Base-by-base conservation (phyloP, 2,113 vertebrate genomes). In the Fulmarus glacialis region DNA sequence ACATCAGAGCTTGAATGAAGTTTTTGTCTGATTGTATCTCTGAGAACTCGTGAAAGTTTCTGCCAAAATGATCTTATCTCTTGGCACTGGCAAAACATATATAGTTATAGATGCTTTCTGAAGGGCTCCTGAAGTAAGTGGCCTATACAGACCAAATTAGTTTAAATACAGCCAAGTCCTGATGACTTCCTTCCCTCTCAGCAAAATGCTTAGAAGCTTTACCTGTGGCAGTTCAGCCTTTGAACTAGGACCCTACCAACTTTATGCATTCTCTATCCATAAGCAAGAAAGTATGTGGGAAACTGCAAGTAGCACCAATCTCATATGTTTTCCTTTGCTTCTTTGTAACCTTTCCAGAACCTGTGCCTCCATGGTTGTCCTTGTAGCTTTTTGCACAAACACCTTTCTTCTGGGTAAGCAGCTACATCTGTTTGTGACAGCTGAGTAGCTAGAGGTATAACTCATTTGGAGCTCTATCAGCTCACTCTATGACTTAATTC, bases 21-120 rank as follows among this genome's bases (percentile, higher is more conserved):
- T 93, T 98, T 98, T 98, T 98, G 97, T 98, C 97, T 98, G 97
- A 96, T 93, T 95, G 92, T 95, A 98, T 97, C 98, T 98, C 97
- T 96, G 93, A 98, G 97, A 97, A 97, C 96, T 97, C 71, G 29
- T 84, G 93, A 93, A 97, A 96, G 87, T 96, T 98, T 98, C 95
- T 96, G 97, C 97, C 96, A 97, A 97, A 98, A 97, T 91, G 87
- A 97, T 98, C 96, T 97, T 98, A 96, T 97, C 97, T 97, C 94
- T 97, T 97, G 96, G 97, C 96, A 96, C 52, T 77, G 88, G 88
- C 83, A 93, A 96, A 96, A 96, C 94, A 96, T 91, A 89, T 78
- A 96, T 42, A 97, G 95, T 82, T 91, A 83, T 56, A 95, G 95
- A 97, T 72, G 89, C 64, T 93, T 97, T 97, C 92, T 93, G 95